These are phyloP conservation scores for Acanthurus lineatus DNA, from an alignment of 2,797 vertebrate species.

Conservation along the genomic window DNA sequence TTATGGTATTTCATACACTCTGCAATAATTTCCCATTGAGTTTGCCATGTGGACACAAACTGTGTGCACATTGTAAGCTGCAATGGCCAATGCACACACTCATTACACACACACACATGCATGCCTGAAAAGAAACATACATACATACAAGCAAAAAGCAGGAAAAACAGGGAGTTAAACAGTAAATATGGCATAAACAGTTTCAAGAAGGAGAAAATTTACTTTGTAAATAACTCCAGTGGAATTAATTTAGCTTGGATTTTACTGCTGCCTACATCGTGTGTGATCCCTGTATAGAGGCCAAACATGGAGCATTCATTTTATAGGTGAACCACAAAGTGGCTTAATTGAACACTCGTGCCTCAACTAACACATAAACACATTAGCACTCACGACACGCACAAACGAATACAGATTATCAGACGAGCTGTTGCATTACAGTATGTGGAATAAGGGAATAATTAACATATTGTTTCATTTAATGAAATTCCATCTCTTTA, in stretches of 20 bases:
- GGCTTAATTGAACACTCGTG: constrained; percentile 53
- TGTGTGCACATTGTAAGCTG: too few species aligned
- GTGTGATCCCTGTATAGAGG: constrained; percentile 49
- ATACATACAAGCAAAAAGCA: neutral
- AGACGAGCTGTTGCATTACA: neutral
- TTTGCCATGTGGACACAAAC: neutral
- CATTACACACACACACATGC: neutral
- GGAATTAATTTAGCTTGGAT: constrained; percentile 36
- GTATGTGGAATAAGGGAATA: neutral
- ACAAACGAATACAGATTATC: constrained; percentile 20
- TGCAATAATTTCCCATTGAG: neutral
- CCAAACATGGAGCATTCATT: constrained; percentile 24
- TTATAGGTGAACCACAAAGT: constrained; percentile 62
- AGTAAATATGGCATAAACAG: constrained; percentile 11
- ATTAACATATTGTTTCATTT: constrained; percentile 17
- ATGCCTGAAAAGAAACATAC: constrained; percentile 4
- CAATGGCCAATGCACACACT: neutral
- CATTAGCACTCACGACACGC: constrained; percentile 38
- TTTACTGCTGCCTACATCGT: constrained; percentile 53
- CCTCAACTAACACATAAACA: constrained; percentile 47
- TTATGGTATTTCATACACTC: neutral
- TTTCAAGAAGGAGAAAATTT: constrained; percentile 23
- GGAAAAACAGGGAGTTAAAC: neutral
- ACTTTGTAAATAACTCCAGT: constrained; percentile 15
- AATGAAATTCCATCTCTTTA: neutral